phyloP scores from a whole-genome alignment of 1,140 invertebrate species.

The Acromyrmex heyeri region DNA sequence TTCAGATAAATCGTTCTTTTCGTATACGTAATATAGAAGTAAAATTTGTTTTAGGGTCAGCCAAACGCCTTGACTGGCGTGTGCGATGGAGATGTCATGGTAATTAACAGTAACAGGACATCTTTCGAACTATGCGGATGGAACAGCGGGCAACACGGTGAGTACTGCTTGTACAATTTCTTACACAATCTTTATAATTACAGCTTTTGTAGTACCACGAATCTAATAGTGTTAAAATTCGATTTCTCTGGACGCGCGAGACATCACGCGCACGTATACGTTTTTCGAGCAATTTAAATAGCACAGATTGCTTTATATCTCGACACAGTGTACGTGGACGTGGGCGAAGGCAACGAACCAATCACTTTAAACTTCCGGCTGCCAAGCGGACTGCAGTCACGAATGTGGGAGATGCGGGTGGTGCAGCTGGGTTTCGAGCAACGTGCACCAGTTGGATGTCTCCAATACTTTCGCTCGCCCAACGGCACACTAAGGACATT shows the following conservation, averaged over 20 bases:
- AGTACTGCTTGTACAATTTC: constrained; percentile 65
- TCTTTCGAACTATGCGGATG: constrained; percentile 92
- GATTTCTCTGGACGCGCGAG: neutral
- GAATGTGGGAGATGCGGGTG: constrained; percentile 92
- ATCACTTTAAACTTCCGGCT: constrained; percentile 88
- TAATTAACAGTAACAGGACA: constrained; percentile 87
- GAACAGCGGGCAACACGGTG: constrained; percentile 94
- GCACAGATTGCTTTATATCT: neutral
- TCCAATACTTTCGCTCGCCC: constrained; percentile 89
- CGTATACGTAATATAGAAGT: neutral
- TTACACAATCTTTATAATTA: neutral
- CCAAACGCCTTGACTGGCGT: constrained; percentile 92
- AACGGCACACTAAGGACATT: constrained; percentile 91
- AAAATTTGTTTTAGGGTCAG: constrained; percentile 89
- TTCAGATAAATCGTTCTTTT: too few relatives aligned
- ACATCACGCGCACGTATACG: neutral
- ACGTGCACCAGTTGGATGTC: constrained; percentile 91
- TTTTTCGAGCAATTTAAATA: constrained; percentile 33
- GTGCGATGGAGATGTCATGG: constrained; percentile 91
- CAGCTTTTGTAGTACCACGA: neutral
- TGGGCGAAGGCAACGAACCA: constrained; percentile 87
- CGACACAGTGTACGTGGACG: constrained; percentile 89
- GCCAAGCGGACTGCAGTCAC: constrained; percentile 87
- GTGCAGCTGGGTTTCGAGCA: constrained; percentile 91
- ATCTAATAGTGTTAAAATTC: neutral